Conservation (phyloP, 2,888 invertebrate species). For the Rhagonycha fulva region DNA sequence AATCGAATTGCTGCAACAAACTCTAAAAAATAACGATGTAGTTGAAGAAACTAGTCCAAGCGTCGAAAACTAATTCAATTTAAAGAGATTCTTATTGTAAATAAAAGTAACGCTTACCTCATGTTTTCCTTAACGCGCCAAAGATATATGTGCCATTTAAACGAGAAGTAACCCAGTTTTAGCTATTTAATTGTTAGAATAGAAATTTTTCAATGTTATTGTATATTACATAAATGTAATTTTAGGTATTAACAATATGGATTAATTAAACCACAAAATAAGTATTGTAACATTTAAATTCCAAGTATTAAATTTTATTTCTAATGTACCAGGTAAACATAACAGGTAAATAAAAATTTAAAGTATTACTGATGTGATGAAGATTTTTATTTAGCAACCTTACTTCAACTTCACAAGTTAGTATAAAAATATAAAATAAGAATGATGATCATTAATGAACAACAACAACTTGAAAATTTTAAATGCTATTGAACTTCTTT, state of each 20-base stretch:
- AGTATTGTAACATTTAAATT: not conserved
- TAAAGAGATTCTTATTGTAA: not conserved
- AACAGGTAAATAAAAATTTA: not conserved
- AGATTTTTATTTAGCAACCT: not conserved
- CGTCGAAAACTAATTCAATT: not conserved
- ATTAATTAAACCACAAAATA: not conserved
- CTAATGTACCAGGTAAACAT: not conserved
- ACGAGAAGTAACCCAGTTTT: not conserved
- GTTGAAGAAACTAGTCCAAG: not conserved
- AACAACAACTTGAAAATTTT: not conserved
- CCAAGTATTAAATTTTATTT: not conserved
- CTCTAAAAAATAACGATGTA: not conserved
- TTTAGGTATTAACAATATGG: not conserved
- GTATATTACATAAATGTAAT: not conserved
- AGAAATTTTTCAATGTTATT: not conserved
- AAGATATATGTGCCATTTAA: not conserved
- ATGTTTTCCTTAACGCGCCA: not conserved
- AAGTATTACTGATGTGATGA: not conserved
- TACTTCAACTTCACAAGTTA: not conserved
- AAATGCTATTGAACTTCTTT: not conserved
- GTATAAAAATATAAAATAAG: not conserved
- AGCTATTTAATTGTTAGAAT: not conserved
- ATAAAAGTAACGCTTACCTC: not conserved
- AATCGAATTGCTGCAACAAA: not conserved
- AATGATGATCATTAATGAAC: not conserved